Evolutionary conservation across 2,113 vertebrate genomes (phyloP).

Genomic region (Lathamus discolor): DNA sequence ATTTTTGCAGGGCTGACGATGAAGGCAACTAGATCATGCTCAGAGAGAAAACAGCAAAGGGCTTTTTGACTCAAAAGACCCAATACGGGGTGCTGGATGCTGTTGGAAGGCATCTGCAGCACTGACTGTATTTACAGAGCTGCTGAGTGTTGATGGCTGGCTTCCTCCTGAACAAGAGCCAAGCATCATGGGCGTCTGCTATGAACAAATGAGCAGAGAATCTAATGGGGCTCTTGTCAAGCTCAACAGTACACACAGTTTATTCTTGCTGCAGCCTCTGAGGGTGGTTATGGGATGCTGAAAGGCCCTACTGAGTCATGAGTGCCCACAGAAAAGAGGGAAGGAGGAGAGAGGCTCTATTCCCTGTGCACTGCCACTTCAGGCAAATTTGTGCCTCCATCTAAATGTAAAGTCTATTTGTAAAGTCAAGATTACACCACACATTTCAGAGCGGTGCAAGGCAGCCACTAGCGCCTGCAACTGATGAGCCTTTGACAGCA

Average conservation of each 20-base stretch:
- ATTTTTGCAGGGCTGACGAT: conserved; percentile 17
- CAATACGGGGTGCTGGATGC: neutral
- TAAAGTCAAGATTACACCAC: neutral
- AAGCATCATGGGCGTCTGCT: neutral
- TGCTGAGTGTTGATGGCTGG: conserved; percentile 17
- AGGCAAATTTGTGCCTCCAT: neutral
- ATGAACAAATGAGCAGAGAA: neutral
- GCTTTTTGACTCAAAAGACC: neutral
- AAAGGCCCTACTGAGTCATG: neutral
- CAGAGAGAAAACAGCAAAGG: neutral
- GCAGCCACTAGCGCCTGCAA: neutral
- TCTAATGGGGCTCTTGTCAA: neutral
- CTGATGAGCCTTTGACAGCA: neutral
- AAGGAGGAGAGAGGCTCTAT: neutral
- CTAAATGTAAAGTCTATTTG: neutral
- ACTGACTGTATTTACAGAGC: conserved; percentile 1
- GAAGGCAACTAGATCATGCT: neutral
- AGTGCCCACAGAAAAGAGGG: neutral
- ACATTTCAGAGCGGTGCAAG: neutral
- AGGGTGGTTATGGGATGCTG: neutral
- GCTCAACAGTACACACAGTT: neutral
- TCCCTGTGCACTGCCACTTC: neutral
- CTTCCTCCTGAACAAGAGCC: neutral
- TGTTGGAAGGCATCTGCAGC: conserved; percentile 11
- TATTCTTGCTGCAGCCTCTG: neutral